Evolutionary conservation across 1,140 invertebrate species (phyloP).

Genomic region (Ceratoteleas bidentatus): DNA sequence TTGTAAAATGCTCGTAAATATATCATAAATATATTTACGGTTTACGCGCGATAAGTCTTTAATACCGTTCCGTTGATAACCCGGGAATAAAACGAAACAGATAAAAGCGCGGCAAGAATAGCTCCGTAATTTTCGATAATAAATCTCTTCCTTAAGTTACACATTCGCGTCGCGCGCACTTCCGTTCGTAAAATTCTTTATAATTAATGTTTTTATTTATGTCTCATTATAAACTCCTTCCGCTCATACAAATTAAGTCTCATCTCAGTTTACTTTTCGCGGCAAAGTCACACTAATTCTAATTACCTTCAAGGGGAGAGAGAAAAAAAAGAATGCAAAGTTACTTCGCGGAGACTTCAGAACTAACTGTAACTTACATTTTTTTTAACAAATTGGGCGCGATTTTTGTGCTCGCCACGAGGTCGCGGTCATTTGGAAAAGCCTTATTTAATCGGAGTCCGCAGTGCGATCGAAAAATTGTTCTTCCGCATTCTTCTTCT

Average conservation of each 20-base stretch:
- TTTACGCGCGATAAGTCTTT: not conserved
- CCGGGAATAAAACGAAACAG: conserved; percentile 6
- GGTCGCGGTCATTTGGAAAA: conserved; percentile 1
- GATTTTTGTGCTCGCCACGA: conserved; percentile 4
- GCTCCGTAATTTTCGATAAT: conserved; percentile 22
- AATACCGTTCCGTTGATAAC: not conserved
- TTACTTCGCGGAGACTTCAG: conserved; percentile 2
- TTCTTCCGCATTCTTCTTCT: not conserved
- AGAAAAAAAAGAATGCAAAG: conserved; percentile 20
- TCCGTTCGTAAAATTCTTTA: conserved; percentile 36
- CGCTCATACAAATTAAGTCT: conserved; percentile 34
- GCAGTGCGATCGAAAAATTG: not conserved
- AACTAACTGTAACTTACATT: conserved; percentile 21
- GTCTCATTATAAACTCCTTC: conserved; percentile 49
- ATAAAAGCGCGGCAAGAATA: conserved; percentile 8
- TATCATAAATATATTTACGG: not conserved
- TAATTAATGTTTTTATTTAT: conserved; percentile 58
- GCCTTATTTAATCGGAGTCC: not conserved
- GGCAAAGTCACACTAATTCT: conserved; percentile 50
- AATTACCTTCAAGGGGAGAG: conserved; percentile 36
- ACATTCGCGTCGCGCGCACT: conserved; percentile 29
- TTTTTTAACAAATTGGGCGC: conserved; percentile 22
- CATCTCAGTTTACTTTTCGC: conserved; percentile 47
- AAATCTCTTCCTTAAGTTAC: conserved; percentile 28
- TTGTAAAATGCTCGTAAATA: not conserved